A percentile compares a stretch with the other conserved stretches of the same genome.
These are phyloP conservation scores for Diadema setosum DNA, from an alignment of 35 echinoderm and acorn worm species.

Conservation along the genomic window DNA sequence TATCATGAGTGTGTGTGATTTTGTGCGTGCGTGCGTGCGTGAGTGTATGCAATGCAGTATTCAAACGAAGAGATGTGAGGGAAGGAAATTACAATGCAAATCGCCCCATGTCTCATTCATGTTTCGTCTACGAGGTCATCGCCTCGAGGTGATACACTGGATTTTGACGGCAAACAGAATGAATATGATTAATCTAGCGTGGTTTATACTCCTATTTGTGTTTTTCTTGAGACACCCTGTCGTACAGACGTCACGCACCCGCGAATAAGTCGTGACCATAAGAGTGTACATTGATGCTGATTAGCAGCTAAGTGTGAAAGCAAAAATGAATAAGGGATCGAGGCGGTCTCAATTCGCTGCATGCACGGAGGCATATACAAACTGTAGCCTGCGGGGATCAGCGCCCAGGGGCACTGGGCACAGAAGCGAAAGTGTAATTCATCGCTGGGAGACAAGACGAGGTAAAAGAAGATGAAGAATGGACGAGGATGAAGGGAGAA, in stretches of 20 bases:
- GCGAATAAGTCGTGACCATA: not conserved
- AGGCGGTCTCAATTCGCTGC: not conserved
- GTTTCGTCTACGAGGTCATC: too few relatives aligned
- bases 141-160: too few relatives aligned
- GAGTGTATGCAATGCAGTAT: not conserved
- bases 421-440: not conserved
- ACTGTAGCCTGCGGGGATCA: not conserved
- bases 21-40: not conserved
- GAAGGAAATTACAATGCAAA: too few relatives aligned
- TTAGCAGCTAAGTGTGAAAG: conserved; percentile 1
- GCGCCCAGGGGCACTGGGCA: not conserved
- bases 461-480: not conserved
- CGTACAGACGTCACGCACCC: not conserved
- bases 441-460: not conserved
- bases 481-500: too few relatives aligned
- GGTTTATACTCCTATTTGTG: too few relatives aligned
- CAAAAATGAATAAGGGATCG: conserved; percentile 6
- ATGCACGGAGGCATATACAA: not conserved
- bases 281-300: not conserved
- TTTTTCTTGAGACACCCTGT: not conserved
- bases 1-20: not conserved
- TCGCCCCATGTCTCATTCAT: too few relatives aligned
- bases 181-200: too few relatives aligned
- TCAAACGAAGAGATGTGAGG: too few relatives aligned
- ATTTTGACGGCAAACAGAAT: too few relatives aligned